Conservation (phyloP, 2,888 invertebrate genomes). For the Yponomeuta cagnagella region DNA sequence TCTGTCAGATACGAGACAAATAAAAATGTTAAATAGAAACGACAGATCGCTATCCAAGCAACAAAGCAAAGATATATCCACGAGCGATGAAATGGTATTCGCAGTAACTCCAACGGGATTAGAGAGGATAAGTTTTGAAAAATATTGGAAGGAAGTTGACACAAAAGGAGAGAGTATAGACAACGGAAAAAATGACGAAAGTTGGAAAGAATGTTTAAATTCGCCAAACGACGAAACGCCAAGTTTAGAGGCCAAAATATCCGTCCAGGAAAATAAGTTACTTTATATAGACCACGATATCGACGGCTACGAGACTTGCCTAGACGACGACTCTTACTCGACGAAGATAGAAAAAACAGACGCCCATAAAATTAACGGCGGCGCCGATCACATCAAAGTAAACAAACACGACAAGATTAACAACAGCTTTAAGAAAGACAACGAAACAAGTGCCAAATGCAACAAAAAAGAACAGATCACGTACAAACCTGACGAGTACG, state of each 20-base stretch:
- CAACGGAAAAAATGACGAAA: slow-evolving; percentile 59
- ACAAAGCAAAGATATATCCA: slow-evolving; percentile 69
- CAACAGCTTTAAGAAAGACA: slow-evolving; percentile 43
- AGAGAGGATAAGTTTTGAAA: slow-evolving; percentile 69
- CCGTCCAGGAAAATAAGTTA: slow-evolving; percentile 58
- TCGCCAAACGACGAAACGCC: slow-evolving; percentile 47
- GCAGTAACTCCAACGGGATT: slow-evolving; percentile 70
- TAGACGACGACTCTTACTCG: slow-evolving; percentile 75
- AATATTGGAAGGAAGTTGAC: slow-evolving; percentile 64
- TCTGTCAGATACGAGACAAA: slow-evolving; percentile 46
- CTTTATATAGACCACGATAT: slow-evolving; percentile 69
- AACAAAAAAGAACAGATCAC: slow-evolving; percentile 36
- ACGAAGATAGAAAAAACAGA: slow-evolving; percentile 48
- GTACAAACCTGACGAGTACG: slow-evolving; percentile 43
- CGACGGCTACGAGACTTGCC: slow-evolving; percentile 78
- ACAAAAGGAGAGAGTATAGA: slow-evolving; percentile 34
- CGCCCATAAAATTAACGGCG: slow-evolving; percentile 57
- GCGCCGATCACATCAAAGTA: slow-evolving; percentile 58
- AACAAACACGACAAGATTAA: slow-evolving; percentile 15
- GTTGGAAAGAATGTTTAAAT: slow-evolving; percentile 62
- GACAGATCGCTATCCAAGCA: slow-evolving; percentile 54
- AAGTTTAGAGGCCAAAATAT: slow-evolving; percentile 44
- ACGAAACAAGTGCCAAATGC: slow-evolving; percentile 52
- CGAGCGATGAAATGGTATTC: slow-evolving; percentile 73
- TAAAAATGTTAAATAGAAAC: slow-evolving; percentile 43